Base-by-base conservation (phyloP, 2,113 vertebrate genomes). In the Mirza zaza region DNA sequence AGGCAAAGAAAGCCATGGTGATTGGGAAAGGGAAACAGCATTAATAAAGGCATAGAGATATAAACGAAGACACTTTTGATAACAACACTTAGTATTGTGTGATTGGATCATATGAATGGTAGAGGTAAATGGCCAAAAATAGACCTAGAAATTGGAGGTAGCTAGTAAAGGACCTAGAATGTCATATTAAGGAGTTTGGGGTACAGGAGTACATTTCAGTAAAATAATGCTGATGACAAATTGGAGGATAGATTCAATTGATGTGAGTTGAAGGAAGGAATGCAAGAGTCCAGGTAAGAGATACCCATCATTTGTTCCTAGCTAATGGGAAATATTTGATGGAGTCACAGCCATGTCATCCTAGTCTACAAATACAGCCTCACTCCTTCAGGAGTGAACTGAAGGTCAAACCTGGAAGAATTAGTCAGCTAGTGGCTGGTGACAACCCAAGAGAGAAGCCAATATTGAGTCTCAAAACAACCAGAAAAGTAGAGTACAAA, bases 381-480 rank as follows among this genome's bases (percentile, higher is more conserved):
- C 50, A 12, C 34, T n/a, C 55, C 14, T 79, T 94, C 52, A n/a
- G 36, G 68, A 91, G 52, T 71, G 29, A 87, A 80, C 45, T 61
- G 55, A 90, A 87, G 57, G 34, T 80, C 76, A 84, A 61, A 81
- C 68, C 15, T 71, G 20, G 25, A 65, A 75, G 2, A 12, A 70
- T 55, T 34, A 71, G 15, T 39, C 42, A 70, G 4, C 15, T 84
- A 6, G 2, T 76, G 15, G 6, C 23, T 79, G 10, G 8, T 80
- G 39, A 50, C 45, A 82, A 94, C 21, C 23, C 45, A 63, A 70
- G 50, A 52, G 15, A 92, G 27, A 95, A 84, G 42, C 70, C 65
- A 80, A 21, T 45, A 45, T 20, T 92, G 73, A 77, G 15, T 34
- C 45, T 90, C 25, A 81, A 96, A 98, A 75, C 29, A 80, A 86